phyloP scores from a whole-genome alignment of 2,888 invertebrate species.

The Epinotia brunnichana region DNA sequence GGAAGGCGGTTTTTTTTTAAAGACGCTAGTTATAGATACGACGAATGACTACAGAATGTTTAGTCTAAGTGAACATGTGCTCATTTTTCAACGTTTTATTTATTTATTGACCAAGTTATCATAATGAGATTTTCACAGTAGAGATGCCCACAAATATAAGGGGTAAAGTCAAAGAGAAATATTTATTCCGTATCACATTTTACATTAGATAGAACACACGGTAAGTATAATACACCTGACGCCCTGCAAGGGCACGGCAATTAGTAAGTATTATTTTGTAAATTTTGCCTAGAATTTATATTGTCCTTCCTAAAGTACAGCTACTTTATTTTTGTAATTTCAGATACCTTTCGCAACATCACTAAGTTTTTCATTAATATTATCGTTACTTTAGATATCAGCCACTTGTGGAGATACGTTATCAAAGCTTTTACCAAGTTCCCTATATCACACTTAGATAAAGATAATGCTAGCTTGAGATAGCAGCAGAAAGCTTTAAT shows the following conservation, averaged over 20 bases:
- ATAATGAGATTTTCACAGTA: no score
- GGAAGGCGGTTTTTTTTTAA: slow-evolving; percentile 9
- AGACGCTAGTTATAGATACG: neutral
- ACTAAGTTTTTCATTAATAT: slow-evolving; percentile 39
- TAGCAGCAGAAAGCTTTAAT: slow-evolving; percentile 74
- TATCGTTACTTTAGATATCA: slow-evolving; percentile 41
- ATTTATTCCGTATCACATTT: no score
- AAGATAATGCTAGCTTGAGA: slow-evolving; percentile 78
- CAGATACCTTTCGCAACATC: slow-evolving; percentile 13
- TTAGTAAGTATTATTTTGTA: no score
- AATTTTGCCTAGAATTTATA: neutral
- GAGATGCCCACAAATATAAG: no score
- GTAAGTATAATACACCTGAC: no score
- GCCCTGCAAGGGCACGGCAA: no score
- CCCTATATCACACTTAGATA: slow-evolving; percentile 74
- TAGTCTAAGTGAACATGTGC: neutral
- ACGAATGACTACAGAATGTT: neutral
- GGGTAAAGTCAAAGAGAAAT: no score
- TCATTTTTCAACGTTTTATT: neutral
- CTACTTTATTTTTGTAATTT: neutral
- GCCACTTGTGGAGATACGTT: slow-evolving; percentile 55
- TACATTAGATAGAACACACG: no score
- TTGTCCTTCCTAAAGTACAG: neutral
- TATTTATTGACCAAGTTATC: no score
- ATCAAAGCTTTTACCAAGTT: slow-evolving; percentile 77